Evolutionary conservation across 23 tunicate species (phyloP), one percentile per base, ranked within the genome.

Genomic region (Aplidium turbinatum): DNA sequence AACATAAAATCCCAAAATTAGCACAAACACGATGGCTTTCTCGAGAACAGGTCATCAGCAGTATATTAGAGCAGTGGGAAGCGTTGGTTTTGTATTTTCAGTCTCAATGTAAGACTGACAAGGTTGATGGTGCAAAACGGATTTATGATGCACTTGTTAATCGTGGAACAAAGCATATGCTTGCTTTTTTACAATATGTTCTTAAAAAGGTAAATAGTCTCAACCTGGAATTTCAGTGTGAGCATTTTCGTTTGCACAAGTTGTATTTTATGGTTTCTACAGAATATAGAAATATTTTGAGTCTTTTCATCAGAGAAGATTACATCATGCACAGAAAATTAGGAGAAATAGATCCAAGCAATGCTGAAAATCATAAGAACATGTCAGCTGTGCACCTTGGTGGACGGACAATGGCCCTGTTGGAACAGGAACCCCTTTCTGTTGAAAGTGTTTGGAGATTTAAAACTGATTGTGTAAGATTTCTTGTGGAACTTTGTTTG

Each of bases 11-110:
- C 16, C 16, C 50, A 42, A 42, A 42, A 42, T 16, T 42, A 9
- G 50, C 50, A 42, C 50, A 42, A 42, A 42, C 50, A 11, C 11
- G 50, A 16, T 42, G 50, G 50, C 50, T 42, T 42, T 42, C 50
- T 42, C 11, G 50, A 42, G 50, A 42, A 42, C 11, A 42, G 13
- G 50, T 42, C 50, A 42, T 42, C 16, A 9, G 13, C 16, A 42
- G 50, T 9, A 42, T 42, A 9, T 42, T 42, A 16, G 50, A 42
- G 16, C 16, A 54, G 21, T 54, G 23, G 23, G 61, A 54, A 54
- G 61, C 22, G 19, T 25, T 54, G 19, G 22, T 54, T 25, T 54
- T 54, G 21, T 54, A n/a, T 54, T 54, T 54, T 54, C 61, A 54
- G 61, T 54, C 50, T 42, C 13, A 42, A 42, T 42, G 13, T 9